A percentile compares a stretch with the other conserved stretches of the same genome.
Evolutionary conservation across 2,797 vertebrate species (phyloP).

Genomic region (Mallotus villosus): DNA sequence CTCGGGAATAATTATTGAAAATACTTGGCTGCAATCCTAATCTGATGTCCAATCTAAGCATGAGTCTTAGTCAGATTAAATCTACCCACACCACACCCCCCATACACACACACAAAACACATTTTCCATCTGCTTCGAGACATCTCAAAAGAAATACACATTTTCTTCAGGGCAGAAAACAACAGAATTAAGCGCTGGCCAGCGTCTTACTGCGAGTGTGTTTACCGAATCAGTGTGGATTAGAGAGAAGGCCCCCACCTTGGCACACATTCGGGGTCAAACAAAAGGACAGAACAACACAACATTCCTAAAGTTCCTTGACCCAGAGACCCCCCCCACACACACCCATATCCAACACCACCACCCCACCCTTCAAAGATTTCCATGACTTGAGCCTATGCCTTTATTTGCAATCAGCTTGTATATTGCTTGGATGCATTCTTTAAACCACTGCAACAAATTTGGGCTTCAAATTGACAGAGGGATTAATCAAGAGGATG

Average conservation of each 20-base stretch:
- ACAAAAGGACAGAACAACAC: slow-evolving; percentile 52
- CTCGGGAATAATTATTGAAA: slow-evolving; percentile 78
- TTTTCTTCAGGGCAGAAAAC: slow-evolving; percentile 65
- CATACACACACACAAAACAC: slow-evolving; percentile 24
- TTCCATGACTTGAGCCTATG: slow-evolving; percentile 55
- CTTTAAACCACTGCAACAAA: slow-evolving; percentile 65
- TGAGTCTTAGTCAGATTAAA: slow-evolving; percentile 78
- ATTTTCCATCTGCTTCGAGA: slow-evolving; percentile 78
- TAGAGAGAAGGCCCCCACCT: slow-evolving; percentile 47
- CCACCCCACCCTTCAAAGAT: slow-evolving; percentile 25
- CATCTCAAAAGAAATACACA: slow-evolving; percentile 73
- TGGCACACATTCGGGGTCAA: slow-evolving; percentile 49
- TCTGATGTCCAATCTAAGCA: slow-evolving; percentile 77
- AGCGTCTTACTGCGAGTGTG: slow-evolving; percentile 48
- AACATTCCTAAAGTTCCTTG: slow-evolving; percentile 65
- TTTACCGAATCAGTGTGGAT: slow-evolving; percentile 67
- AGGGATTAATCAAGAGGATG: slow-evolving; percentile 71
- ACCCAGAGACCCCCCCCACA: slow-evolving; percentile 35
- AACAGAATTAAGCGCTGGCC: slow-evolving; percentile 62
- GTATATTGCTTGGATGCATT: slow-evolving; percentile 70
- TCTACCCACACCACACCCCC: slow-evolving; percentile 46
- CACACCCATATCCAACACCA: slow-evolving; percentile 7
- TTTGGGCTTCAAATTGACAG: slow-evolving; percentile 63
- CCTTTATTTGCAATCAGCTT: slow-evolving; percentile 72
- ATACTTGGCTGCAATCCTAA: slow-evolving; percentile 72